Percentiles rank a stretch among this genome's conserved stretches.
phyloP scores from a whole-genome alignment of 1,140 invertebrate genomes.

The Brachionus angularis region DNA sequence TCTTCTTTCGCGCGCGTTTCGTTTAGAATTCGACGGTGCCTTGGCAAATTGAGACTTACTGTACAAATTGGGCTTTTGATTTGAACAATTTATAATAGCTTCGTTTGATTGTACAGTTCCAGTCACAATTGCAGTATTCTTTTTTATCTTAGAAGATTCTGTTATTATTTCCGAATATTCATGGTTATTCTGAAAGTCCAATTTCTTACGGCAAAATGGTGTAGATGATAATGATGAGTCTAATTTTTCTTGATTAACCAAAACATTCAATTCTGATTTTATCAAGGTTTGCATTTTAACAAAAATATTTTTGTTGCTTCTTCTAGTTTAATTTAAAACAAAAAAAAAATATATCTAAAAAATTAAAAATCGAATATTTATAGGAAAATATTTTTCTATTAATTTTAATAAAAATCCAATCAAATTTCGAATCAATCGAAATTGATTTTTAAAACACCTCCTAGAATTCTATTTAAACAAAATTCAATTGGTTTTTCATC shows the following conservation, averaged over 20 bases:
- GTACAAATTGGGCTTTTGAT: neutral
- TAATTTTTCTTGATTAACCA: slow-evolving; percentile 5
- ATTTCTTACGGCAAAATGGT: neutral
- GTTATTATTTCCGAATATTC: neutral
- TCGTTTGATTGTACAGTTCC: too few species aligned
- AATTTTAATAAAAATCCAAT: too few species aligned
- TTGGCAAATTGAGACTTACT: neutral
- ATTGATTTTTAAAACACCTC: too few species aligned
- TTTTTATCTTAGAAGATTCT: too few species aligned
- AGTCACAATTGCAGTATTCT: too few species aligned
- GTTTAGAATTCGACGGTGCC: slow-evolving; percentile 30
- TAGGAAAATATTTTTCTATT: too few species aligned
- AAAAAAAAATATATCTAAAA: slow-evolving; percentile 17
- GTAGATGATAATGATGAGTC: neutral
- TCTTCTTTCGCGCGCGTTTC: slow-evolving; percentile 38
- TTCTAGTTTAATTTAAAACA: neutral
- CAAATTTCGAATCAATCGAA: too few species aligned
- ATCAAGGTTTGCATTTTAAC: slow-evolving; percentile 15
- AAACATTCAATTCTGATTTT: neutral
- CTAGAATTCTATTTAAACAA: too few species aligned
- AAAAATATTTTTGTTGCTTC: neutral
- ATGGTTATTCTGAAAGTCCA: neutral
- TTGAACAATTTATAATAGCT: neutral
- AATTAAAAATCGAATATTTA: too few species aligned
- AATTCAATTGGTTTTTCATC: too few species aligned